Evolutionary conservation across 2,797 vertebrate species (phyloP), one percentile per base, ranked within the genome.

Genomic region (Typhlichthys eigenmanni): DNA sequence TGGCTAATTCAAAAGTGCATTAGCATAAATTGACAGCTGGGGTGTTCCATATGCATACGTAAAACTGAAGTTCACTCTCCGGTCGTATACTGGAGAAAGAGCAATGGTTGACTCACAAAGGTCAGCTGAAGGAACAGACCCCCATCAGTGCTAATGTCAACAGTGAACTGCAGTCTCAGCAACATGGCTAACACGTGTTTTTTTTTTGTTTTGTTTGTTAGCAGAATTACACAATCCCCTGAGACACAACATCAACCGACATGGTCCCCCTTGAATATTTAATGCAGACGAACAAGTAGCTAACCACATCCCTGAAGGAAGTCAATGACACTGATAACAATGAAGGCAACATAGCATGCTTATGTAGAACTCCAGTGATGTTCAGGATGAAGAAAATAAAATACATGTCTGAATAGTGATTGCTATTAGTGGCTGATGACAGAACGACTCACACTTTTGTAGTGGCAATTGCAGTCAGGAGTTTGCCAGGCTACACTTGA

Each of bases 201-300:
- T 53, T 66, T 84, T 85, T 85, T 83, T 71, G 86, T 84, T 82
- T 69, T 87, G 85, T 90, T 81, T 80, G 84, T 87, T 86, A 87
- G 84, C 90, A 88, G 84, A 89, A 89, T 88, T 84, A 85, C 86
- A 85, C 83, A 84, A 85, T 74, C 87, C 82, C 85, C 13, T 1
- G 83, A 84, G 86, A 89, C 85, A 58, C 19, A 86, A 87, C 86
- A 87, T 86, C 83, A 84, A 89, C 69, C 65, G 79, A 75, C 85
- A 84, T 76, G 72, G 79, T 82, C 82, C 71, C 74, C 52, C 61
- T 74, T 86, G 85, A 90, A 91, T 88, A 83, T 88, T 85, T 81
- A 88, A 82, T 77, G 55, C 78, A 74, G 13, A 62, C 58, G 66
- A 49, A 55, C 62, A 69, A 69, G 62, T 72, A 47, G 63, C 64